A percentile compares a stretch with the other conserved stretches of the same genome.
These are phyloP conservation scores for Hemicrepidius hirtus DNA, from an alignment of 2,888 invertebrate genomes.

Conservation along the genomic window DNA sequence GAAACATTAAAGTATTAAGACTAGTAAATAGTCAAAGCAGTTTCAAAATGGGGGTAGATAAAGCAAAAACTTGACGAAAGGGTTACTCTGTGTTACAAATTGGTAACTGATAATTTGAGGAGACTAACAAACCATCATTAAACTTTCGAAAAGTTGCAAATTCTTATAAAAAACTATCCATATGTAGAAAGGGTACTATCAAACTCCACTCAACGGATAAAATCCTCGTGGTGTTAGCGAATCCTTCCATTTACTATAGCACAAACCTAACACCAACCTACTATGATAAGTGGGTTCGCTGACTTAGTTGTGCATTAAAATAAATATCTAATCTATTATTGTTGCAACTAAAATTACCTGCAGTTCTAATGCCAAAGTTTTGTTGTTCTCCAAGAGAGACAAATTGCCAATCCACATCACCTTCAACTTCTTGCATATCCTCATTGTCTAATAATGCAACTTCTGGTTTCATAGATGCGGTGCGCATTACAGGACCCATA, in stretches of 20 bases:
- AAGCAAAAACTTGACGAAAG: no score
- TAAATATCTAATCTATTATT: neutral
- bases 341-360: conserved; percentile 76
- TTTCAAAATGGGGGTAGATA: no score
- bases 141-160: no score
- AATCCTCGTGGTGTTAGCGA: conserved; percentile 45
- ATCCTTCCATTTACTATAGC: conserved; percentile 43
- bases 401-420: conserved; percentile 95
- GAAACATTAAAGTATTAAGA: conserved; percentile 31
- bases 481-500: conserved; percentile 95
- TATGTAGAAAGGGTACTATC: conserved; percentile 44
- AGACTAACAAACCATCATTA: no score
- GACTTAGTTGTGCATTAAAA: conserved; percentile 35
- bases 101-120: no score
- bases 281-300: conserved; percentile 14
- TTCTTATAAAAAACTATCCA: neutral
- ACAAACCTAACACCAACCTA: conserved; percentile 35
- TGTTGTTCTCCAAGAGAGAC: conserved; percentile 95
- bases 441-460: conserved; percentile 92
- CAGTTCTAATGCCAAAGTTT: conserved; percentile 95
- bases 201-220: conserved; percentile 41
- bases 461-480: conserved; percentile 95
- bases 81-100: no score
- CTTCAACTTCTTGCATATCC: conserved; percentile 87
- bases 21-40: neutral